Conservation (phyloP, 2,888 invertebrate species). For the Conus canariensis region DNA sequence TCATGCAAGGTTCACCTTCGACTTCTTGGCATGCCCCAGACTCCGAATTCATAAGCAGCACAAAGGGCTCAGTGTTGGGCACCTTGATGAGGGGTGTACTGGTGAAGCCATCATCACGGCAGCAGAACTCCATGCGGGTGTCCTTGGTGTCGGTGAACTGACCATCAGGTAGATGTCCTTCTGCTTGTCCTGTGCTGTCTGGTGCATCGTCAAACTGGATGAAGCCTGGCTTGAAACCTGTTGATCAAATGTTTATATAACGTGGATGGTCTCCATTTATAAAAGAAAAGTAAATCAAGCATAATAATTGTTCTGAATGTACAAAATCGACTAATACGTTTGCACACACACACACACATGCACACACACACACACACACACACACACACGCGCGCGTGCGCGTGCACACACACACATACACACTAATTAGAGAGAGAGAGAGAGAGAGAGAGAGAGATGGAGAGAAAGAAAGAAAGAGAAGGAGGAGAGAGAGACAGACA, state of each 20-base stretch:
- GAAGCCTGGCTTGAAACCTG: slow-evolving; percentile 35
- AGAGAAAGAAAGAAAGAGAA: too few species aligned
- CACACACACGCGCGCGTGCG: too few species aligned
- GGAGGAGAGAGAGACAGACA: too few species aligned
- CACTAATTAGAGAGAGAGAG: too few species aligned
- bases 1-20: slow-evolving; percentile 34
- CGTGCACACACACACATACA: too few species aligned
- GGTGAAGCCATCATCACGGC: slow-evolving; percentile 18
- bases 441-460: too few species aligned
- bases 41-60: slow-evolving; percentile 37
- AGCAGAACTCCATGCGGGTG: slow-evolving; percentile 42
- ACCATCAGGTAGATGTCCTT: slow-evolving; percentile 35
- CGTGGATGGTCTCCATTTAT: too few species aligned
- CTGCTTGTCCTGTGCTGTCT: neutral
- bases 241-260: neutral
- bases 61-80: slow-evolving; percentile 41
- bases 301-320: too few species aligned
- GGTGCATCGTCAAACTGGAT: slow-evolving; percentile 40
- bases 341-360: too few species aligned
- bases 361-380: too few species aligned
- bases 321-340: too few species aligned
- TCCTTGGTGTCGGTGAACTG: neutral
- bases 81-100: slow-evolving; percentile 26
- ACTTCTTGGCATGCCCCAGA: slow-evolving; percentile 47
- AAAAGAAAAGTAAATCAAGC: too few species aligned